phyloP scores from a whole-genome alignment of 2,797 vertebrate species.

The Arnoldichthys spilopterus region DNA sequence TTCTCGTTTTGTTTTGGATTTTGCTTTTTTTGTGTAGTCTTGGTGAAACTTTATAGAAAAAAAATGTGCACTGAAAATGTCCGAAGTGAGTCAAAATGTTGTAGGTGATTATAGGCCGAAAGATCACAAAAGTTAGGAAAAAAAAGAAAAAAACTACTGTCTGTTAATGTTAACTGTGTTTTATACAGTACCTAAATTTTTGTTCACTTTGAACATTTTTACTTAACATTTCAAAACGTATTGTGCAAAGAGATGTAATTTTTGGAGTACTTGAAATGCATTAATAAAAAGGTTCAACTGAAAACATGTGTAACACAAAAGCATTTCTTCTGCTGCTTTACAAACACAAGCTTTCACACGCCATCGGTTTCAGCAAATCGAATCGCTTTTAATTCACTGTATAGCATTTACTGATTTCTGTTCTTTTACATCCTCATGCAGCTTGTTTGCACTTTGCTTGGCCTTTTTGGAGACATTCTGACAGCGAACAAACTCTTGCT shows the following conservation, averaged over 20 bases:
- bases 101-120: conserved; percentile 86
- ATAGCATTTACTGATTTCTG: background rate
- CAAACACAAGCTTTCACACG: background rate
- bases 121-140: conserved; percentile 78
- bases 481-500: conserved; percentile 80
- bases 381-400: background rate
- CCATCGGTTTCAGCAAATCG: background rate
- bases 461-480: conserved; percentile 38
- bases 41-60: conserved; percentile 90
- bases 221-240: conserved; percentile 98
- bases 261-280: conserved; percentile 99
- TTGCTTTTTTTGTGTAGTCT: conserved; percentile 79
- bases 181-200: conserved; percentile 99
- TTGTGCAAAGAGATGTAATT: conserved; percentile 99
- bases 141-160: conserved; percentile 90
- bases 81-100: conserved; percentile 75
- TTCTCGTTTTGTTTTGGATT: conserved; percentile 9
- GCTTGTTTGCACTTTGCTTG: background rate
- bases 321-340: conserved; percentile 4
- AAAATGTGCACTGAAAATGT: conserved; percentile 87
- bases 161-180: conserved; percentile 99
- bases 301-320: conserved; percentile 66
- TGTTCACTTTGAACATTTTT: conserved; percentile 99
- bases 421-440: background rate
- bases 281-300: conserved; percentile 99